These are phyloP conservation scores for Xyliphius kryptos DNA, from an alignment of 2,113 vertebrate species.

Conservation along the genomic window DNA sequence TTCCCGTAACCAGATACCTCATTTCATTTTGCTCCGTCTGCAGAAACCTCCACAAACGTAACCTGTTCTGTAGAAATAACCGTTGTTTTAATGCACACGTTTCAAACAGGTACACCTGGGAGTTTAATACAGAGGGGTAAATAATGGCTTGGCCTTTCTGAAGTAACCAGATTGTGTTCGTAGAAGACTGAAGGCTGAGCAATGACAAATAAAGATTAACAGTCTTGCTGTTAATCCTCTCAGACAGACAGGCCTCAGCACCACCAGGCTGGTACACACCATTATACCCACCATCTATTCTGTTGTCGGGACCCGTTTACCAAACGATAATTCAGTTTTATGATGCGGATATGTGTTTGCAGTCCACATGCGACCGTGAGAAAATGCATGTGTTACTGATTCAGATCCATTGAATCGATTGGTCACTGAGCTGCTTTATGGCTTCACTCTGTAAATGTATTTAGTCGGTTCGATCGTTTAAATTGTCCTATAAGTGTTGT, in stretches of 20 bases:
- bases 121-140: slow-evolving; percentile 1
- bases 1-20: no score
- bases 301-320: not conserved
- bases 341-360: not conserved
- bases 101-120: not conserved
- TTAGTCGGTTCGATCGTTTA: not conserved
- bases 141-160: not conserved
- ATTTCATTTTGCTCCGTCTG: no score
- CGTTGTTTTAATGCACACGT: no score
- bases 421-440: not conserved
- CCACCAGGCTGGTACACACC: not conserved
- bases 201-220: not conserved
- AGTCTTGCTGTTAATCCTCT: not conserved
- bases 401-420: not conserved
- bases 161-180: not conserved
- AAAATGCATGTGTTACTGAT: not conserved
- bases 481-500: not conserved
- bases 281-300: not conserved
- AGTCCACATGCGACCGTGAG: not conserved
- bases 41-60: no score
- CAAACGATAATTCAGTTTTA: not conserved
- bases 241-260: not conserved
- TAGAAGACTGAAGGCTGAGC: not conserved
- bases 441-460: not conserved
- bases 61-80: no score